Evolutionary conservation across 1,140 invertebrate species (phyloP).

Genomic region (Planococcus citri): DNA sequence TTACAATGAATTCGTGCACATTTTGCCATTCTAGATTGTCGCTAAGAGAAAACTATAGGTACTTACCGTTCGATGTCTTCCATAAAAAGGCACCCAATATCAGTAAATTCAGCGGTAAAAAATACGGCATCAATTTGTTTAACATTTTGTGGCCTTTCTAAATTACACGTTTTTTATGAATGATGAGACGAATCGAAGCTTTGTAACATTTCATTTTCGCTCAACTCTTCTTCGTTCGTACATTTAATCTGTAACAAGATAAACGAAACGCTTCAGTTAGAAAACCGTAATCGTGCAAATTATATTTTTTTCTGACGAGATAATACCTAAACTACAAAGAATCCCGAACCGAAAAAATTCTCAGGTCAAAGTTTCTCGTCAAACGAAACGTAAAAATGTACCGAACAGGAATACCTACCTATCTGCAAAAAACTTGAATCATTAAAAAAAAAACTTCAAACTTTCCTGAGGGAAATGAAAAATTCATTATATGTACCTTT

Average conservation of each 20-base stretch:
- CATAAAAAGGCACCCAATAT: constrained; percentile 11
- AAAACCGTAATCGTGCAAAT: too few relatives aligned
- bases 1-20: background rate
- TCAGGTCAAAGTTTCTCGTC: too few relatives aligned
- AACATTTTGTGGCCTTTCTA: background rate
- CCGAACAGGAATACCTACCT: too few relatives aligned
- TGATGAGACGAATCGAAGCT: background rate
- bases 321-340: too few relatives aligned
- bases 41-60: too few relatives aligned
- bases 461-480: background rate
- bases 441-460: background rate
- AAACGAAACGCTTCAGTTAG: too few relatives aligned
- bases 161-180: background rate
- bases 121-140: background rate
- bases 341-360: too few relatives aligned
- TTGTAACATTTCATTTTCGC: background rate
- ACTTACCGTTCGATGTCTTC: constrained; percentile 3
- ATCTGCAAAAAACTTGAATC: background rate
- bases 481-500: background rate
- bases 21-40: too few relatives aligned
- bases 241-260: background rate
- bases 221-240: background rate
- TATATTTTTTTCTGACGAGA: too few relatives aligned
- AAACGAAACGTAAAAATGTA: too few relatives aligned
- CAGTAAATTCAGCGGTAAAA: background rate